phyloP scores from a whole-genome alignment of 2,797 vertebrate species.

The Bradypus variegatus region DNA sequence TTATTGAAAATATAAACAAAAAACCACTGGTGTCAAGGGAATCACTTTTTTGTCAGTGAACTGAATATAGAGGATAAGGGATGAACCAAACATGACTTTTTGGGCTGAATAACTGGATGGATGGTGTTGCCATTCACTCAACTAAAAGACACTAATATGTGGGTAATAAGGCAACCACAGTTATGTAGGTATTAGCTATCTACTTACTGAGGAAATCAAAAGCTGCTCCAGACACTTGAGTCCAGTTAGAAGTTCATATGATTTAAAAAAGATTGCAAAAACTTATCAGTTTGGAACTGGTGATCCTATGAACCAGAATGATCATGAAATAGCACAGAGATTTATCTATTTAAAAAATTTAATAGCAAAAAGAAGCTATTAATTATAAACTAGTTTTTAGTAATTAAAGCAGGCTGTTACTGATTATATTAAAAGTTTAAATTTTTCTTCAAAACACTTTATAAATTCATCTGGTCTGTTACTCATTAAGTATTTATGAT shows the following conservation, averaged over 20 bases:
- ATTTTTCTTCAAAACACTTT: conserved; percentile 6
- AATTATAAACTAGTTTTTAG: not conserved
- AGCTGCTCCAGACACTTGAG: not conserved
- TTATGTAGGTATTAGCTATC: not conserved
- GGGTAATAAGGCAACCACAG: not conserved
- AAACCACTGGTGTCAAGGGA: not conserved
- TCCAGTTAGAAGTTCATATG: not conserved
- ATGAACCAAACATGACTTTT: not conserved
- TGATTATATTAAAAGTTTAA: not conserved
- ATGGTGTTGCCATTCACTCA: not conserved
- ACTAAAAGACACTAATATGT: not conserved
- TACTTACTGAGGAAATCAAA: not conserved
- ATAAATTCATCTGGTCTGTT: not conserved
- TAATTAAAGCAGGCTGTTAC: not conserved
- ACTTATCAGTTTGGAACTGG: conserved; percentile 22
- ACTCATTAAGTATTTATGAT: conserved; percentile 4
- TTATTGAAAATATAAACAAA: conserved; percentile 3
- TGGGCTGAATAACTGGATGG: not conserved
- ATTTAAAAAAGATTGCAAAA: conserved; percentile 6
- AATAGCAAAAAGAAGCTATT: not conserved
- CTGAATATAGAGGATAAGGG: not conserved
- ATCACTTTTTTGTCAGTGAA: not conserved
- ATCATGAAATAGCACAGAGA: not conserved
- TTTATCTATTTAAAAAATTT: not conserved
- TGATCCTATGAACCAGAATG: not conserved